Conservation (phyloP, 2,797 vertebrate genomes). For the Argya squamiceps region DNA sequence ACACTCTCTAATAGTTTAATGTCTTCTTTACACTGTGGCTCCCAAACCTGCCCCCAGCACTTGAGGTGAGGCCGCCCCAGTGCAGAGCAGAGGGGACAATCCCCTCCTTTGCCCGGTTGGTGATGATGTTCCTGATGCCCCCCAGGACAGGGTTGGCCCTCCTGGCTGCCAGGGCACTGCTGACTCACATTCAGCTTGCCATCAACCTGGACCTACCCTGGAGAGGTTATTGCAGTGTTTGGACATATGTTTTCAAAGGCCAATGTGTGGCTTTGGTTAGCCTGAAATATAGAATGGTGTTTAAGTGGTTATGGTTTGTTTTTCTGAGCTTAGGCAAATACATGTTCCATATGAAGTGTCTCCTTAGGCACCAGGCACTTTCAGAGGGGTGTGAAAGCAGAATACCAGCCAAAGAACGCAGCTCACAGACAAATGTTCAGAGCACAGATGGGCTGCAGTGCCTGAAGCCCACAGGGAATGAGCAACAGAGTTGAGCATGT, state of each 20-base stretch:
- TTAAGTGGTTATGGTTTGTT: neutral
- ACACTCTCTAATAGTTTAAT: neutral
- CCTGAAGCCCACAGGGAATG: neutral
- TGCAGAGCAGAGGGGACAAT: neutral
- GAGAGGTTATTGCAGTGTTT: neutral
- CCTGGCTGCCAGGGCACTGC: neutral
- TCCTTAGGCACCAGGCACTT: neutral
- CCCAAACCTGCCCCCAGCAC: neutral
- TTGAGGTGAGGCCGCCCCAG: rapidly evolving
- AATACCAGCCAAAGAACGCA: neutral
- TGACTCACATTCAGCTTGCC: neutral
- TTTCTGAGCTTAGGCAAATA: neutral
- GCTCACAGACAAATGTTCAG: neutral
- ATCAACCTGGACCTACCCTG: neutral
- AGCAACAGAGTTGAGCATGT: neutral
- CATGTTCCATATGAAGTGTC: neutral
- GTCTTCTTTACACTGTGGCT: rapidly evolving
- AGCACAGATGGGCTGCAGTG: slow-evolving; percentile 5
- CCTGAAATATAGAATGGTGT: neutral
- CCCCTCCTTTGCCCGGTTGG: neutral
- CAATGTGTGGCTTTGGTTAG: neutral
- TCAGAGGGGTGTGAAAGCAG: slow-evolving; percentile 4
- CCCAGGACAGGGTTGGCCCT: rapidly evolving
- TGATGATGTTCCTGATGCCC: rapidly evolving
- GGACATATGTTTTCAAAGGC: neutral